Percentiles rank a stretch among this genome's conserved stretches.
Conservation (phyloP, 2,888 invertebrate genomes). For the Scrobipalpa costella region DNA sequence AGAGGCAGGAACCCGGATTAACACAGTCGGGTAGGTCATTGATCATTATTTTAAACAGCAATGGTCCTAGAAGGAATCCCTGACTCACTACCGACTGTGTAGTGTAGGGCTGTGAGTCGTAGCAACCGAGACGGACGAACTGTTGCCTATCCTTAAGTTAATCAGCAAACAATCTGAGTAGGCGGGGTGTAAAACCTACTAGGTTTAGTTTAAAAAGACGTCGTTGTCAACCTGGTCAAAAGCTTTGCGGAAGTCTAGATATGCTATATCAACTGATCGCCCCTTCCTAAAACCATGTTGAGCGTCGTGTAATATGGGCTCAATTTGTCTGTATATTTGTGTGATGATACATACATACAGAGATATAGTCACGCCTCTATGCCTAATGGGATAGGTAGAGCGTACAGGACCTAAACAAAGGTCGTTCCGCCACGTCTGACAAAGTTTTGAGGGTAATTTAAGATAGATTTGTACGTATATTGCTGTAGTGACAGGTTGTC, state of each 20-base stretch:
- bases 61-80: not conserved
- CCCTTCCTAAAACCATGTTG: too few species aligned
- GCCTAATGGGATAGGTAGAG: too few species aligned
- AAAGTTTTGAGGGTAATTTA: too few species aligned
- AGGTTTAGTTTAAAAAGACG: not conserved
- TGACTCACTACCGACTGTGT: constrained; percentile 4
- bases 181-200: not conserved
- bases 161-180: not conserved
- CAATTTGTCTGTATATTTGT: too few species aligned
- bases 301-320: too few species aligned
- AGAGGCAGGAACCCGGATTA: not conserved
- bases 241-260: not conserved
- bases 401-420: too few species aligned
- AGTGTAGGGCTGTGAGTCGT: not conserved
- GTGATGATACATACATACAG: too few species aligned
- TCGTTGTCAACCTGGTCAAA: constrained; percentile 3
- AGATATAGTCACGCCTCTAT: too few species aligned
- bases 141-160: constrained; percentile 6
- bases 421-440: too few species aligned
- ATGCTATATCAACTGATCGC: not conserved
- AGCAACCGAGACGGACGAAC: constrained; percentile 5
- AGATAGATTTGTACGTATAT: too few species aligned
- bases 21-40: not conserved
- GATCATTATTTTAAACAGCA: not conserved
- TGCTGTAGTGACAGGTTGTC: too few species aligned